These are phyloP conservation scores for Pagetopsis macropterus DNA, from an alignment of 2,797 vertebrate species.

Conservation along the genomic window DNA sequence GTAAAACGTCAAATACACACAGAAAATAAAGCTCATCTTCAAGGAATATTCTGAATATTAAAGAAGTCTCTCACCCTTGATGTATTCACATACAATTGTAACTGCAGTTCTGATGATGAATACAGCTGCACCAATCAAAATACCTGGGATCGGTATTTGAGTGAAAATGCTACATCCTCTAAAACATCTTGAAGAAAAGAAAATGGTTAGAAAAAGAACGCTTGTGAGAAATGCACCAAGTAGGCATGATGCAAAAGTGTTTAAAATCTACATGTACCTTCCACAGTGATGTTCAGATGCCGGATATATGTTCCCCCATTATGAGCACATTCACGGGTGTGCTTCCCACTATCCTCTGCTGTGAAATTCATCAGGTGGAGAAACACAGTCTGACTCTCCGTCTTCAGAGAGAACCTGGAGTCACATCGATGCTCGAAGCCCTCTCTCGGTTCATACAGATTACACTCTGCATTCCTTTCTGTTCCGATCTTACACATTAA, in stretches of 20 bases:
- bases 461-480: conserved; percentile 8
- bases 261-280: conserved; percentile 21
- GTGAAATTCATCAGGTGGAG: conserved; percentile 53
- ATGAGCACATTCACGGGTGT: conserved; percentile 31
- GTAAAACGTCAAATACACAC: too few species aligned
- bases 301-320: fast-evolving
- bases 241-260: background rate
- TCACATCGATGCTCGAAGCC: conserved; percentile 14
- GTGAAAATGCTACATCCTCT: fast-evolving
- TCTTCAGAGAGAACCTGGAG: conserved; percentile 38
- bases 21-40: too few species aligned
- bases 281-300: conserved; percentile 37
- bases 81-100: too few species aligned
- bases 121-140: fast-evolving
- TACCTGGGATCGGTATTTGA: fast-evolving
- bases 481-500: conserved; percentile 28
- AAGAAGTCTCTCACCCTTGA: conserved; percentile 25
- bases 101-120: background rate
- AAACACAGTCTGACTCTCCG: conserved; percentile 16
- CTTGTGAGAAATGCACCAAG: too few species aligned
- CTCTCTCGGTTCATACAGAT: fast-evolving
- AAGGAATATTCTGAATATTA: background rate
- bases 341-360: conserved; percentile 52
- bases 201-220: too few species aligned
- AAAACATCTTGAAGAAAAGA: background rate